Percentiles rank a stretch among this genome's conserved stretches.
phyloP scores from a whole-genome alignment of 1,140 invertebrate genomes.

The Gryon sp. region DNA sequence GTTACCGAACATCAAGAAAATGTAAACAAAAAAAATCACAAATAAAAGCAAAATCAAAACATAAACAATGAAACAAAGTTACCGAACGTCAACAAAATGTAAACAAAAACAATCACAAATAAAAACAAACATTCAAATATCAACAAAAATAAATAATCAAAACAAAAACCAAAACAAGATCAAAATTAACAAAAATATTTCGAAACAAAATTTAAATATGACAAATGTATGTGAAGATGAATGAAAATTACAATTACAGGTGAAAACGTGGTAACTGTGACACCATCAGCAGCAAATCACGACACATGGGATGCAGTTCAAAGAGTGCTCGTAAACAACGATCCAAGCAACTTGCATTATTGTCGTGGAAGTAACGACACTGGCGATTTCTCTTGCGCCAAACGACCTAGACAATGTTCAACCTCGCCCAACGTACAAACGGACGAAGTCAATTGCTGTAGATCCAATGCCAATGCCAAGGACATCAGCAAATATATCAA shows the following conservation, averaged over 20 bases:
- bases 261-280: constrained; percentile 50
- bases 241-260: constrained; percentile 41
- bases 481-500: constrained; percentile 47
- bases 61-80: too few relatives aligned
- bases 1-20: too few relatives aligned
- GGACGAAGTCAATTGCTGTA: constrained; percentile 9
- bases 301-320: constrained; percentile 40
- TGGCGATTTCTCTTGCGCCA: constrained; percentile 35
- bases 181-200: too few relatives aligned
- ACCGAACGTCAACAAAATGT: too few relatives aligned
- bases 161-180: too few relatives aligned
- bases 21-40: too few relatives aligned
- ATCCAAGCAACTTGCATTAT: constrained; percentile 22
- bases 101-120: too few relatives aligned
- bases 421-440: constrained; percentile 4
- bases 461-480: constrained; percentile 31
- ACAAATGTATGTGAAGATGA: not conserved
- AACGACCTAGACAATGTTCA: constrained; percentile 30
- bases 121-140: too few relatives aligned
- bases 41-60: too few relatives aligned
- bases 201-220: not conserved
- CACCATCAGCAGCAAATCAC: constrained; percentile 16
- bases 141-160: too few relatives aligned
- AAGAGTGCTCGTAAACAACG: constrained; percentile 40
- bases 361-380: not conserved